Base-by-base conservation (phyloP, 2,113 vertebrate genomes). In the Corythaixoides concolor region DNA sequence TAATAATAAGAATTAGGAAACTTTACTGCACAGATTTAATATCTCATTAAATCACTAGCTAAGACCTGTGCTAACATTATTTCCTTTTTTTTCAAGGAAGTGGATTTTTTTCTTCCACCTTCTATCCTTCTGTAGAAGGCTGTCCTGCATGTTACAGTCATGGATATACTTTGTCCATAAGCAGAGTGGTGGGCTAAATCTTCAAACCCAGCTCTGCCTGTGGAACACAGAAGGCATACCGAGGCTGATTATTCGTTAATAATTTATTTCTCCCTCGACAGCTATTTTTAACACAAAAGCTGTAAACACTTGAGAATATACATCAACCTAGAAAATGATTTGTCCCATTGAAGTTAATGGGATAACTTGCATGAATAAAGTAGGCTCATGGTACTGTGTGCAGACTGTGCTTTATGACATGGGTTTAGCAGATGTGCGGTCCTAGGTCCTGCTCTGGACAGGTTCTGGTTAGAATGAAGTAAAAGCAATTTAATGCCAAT, bases 21-120 rank as follows among this genome's bases (percentile, higher is more conserved):
- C 8, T 63, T 82, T 23, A 37, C 17, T 66, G 13, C 1, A 4
- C 8, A 49, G 49, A n/a, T n/a, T n/a, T n/a, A 86, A 60, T 4
- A 55, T 41, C 13, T 69, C 16, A 66, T 58, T 68, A 33, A 68
- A 90, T 90, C n/a, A 35, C 59, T 76, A 37, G 19, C 13, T 45
- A 53, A 83, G 21, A 16, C 41, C 13, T 2, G 0, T 82, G 27
- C 73, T 77, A 73, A 59, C n/a, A 10, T 69, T 70, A 39, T 28
- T 67, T 75, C 9, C 6, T 50, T 64, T 79, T 79, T 37, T 47
- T 62, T 8, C 35, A 73, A n/a, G 23, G 28, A 68, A 43, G 28
- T 35, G 5, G 2, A 8, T 8, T 47, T 55, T 81, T 68, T 55
- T 23, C 15, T 4, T 64, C 15, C 3, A 1, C 0, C 2, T 53